A percentile compares a stretch with the other conserved stretches of the same genome.
These are phyloP conservation scores for Symphodus melops DNA, from an alignment of 2,113 vertebrate species.

Conservation along the genomic window DNA sequence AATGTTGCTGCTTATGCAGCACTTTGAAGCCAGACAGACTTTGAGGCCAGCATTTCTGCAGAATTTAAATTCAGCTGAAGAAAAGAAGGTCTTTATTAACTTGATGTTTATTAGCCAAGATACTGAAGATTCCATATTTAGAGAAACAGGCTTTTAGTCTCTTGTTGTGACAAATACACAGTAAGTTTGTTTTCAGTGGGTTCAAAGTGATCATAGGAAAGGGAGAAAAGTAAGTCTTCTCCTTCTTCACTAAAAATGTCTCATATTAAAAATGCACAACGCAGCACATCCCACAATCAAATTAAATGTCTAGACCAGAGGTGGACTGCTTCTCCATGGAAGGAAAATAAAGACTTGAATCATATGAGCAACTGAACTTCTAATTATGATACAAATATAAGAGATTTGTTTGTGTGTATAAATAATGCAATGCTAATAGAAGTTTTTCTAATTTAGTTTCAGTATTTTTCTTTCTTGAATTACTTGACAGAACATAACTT, in stretches of 20 bases:
- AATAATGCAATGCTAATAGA: too few relatives aligned
- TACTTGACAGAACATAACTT: background rate
- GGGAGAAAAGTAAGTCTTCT: background rate
- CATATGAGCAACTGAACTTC: background rate
- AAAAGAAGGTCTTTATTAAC: background rate
- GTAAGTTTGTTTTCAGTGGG: background rate
- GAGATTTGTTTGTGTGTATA: too few relatives aligned
- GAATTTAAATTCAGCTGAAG: background rate
- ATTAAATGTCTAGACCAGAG: constrained; percentile 8
- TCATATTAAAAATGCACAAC: background rate
- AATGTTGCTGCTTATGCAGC: background rate
- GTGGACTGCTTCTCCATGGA: background rate
- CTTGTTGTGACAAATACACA: background rate
- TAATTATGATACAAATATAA: too few relatives aligned
- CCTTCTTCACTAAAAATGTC: background rate
- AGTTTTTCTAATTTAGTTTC: background rate
- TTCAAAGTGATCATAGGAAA: background rate
- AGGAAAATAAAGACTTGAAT: background rate
- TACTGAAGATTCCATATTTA: background rate
- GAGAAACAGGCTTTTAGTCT: background rate
- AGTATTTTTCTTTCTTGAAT: too few relatives aligned
- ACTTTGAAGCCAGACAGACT: background rate
- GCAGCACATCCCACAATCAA: background rate
- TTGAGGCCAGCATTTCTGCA: background rate
- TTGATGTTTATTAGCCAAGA: background rate